Conservation (phyloP, 2,113 vertebrate species). For the Vulpes vulpes region DNA sequence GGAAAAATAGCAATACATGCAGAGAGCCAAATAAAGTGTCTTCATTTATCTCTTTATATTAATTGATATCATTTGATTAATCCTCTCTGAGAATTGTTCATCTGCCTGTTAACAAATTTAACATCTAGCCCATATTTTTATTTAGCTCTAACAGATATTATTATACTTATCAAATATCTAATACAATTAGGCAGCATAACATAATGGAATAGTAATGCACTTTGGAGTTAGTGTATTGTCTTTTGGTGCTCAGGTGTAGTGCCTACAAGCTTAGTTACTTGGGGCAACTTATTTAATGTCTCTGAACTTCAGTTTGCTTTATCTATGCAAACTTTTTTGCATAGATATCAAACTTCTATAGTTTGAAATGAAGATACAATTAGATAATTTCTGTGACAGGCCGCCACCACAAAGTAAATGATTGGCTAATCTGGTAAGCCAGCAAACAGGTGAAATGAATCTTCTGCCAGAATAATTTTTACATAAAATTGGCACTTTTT, state of each 20-base stretch:
- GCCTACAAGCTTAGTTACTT: background rate
- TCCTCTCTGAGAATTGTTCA: background rate
- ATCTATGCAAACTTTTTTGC: background rate
- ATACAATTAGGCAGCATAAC: background rate
- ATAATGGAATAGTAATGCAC: background rate
- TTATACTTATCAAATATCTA: background rate
- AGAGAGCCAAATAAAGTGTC: background rate
- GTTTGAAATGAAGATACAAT: background rate
- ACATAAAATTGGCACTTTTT: background rate
- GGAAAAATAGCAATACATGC: background rate
- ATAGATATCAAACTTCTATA: background rate
- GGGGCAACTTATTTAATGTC: background rate
- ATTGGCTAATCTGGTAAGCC: background rate
- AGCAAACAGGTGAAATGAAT: background rate
- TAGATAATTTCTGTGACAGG: background rate
- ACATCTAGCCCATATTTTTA: background rate
- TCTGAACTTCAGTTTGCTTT: background rate
- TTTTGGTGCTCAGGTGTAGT: background rate
- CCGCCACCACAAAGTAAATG: background rate
- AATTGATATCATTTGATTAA: background rate
- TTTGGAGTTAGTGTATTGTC: background rate
- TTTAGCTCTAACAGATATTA: background rate
- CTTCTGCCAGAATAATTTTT: background rate
- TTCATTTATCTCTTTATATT: background rate
- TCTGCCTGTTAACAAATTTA: background rate